phyloP scores from a whole-genome alignment of 1,140 invertebrate genomes.

The Apis dorsata region DNA sequence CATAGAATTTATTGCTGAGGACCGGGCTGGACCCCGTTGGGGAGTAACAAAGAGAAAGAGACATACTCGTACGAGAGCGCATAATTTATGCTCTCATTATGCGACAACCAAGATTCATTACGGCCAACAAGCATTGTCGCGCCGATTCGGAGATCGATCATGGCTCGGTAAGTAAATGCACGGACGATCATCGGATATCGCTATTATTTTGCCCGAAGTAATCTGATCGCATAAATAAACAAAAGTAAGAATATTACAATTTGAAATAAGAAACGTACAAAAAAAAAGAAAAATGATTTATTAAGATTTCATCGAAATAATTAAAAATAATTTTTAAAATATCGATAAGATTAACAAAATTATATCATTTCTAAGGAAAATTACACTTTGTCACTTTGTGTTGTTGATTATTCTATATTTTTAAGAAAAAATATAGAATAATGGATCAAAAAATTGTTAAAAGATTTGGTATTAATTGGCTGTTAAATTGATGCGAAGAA shows the following conservation, averaged over 20 bases:
- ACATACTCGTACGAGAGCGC: conserved; percentile 49
- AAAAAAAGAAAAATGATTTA: background rate
- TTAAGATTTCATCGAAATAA: no score
- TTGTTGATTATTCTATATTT: no score
- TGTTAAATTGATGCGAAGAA: background rate
- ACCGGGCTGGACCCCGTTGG: conserved; percentile 18
- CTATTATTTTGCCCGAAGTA: background rate
- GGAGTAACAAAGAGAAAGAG: conserved; percentile 39
- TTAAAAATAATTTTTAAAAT: no score
- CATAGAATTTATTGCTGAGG: conserved; percentile 66
- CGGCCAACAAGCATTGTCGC: conserved; percentile 61
- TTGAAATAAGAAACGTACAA: background rate
- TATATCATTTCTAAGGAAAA: no score
- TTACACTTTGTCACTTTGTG: no score
- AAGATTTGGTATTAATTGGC: background rate
- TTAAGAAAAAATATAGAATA: no score
- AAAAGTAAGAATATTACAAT: background rate
- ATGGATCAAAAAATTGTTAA: no score
- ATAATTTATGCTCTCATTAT: conserved; percentile 71
- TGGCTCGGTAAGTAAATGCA: conserved; percentile 26
- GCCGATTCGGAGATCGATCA: conserved; percentile 62
- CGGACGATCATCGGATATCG: conserved; percentile 40
- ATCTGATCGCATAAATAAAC: background rate
- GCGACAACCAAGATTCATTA: conserved; percentile 67
- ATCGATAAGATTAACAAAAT: background rate